These are phyloP conservation scores for Leiothrix lutea DNA, from an alignment of 2,113 vertebrate genomes.

Conservation along the genomic window DNA sequence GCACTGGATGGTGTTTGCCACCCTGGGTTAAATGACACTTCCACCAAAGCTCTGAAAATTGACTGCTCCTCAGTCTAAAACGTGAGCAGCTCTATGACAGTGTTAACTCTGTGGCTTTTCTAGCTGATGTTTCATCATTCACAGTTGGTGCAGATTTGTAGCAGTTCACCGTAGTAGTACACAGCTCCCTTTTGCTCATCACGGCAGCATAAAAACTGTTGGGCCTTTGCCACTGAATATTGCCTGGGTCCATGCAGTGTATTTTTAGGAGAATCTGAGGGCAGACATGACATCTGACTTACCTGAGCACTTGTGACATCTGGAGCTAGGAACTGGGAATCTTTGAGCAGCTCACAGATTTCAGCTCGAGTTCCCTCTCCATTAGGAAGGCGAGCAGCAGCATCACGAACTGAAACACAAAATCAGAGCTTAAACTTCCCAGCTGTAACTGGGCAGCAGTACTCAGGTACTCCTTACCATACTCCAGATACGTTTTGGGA, in stretches of 20 bases:
- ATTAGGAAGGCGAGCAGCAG: conserved; percentile 93
- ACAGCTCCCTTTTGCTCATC: neutral
- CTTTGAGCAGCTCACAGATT: conserved; percentile 96
- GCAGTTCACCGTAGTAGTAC: neutral
- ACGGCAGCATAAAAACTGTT: neutral
- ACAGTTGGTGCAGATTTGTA: neutral
- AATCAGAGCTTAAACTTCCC: neutral
- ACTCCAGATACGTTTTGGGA: neutral
- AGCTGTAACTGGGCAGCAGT: neutral
- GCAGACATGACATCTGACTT: neutral
- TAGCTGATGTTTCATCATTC: neutral
- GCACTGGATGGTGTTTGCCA: neutral
- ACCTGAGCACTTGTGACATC: conserved; percentile 98
- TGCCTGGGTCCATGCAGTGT: neutral
- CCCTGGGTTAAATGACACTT: neutral
- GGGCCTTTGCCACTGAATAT: neutral
- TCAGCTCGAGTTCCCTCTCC: conserved; percentile 96
- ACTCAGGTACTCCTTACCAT: neutral
- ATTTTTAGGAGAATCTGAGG: neutral
- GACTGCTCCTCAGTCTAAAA: neutral
- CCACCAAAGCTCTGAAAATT: neutral
- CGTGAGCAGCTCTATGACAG: neutral
- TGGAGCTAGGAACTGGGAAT: conserved; percentile 95
- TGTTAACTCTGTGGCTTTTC: neutral
- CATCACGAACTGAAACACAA: conserved; percentile 85